Evolutionary conservation across 2,797 vertebrate genomes (phyloP).

Genomic region (Monodelphis domestica): DNA sequence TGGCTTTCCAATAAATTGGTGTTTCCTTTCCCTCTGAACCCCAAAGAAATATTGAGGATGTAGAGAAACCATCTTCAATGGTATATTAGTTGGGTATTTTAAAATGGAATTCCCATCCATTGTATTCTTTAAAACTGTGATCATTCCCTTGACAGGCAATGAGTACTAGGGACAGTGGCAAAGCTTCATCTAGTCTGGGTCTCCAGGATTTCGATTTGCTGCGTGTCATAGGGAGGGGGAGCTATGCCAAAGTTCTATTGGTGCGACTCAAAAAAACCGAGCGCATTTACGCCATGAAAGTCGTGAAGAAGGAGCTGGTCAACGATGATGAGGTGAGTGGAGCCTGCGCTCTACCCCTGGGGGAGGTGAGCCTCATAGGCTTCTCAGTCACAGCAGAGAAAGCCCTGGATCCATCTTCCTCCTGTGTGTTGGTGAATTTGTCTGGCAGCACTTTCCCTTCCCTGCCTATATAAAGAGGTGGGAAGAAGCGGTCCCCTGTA

Average conservation of each 20-base stretch:
- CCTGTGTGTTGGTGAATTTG: too few species aligned
- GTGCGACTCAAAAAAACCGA: conserved; percentile 98
- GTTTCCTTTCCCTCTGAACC: not conserved
- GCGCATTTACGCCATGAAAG: conserved; percentile 99
- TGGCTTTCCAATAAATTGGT: too few species aligned
- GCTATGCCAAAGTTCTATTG: conserved; percentile 97
- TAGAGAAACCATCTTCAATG: not conserved
- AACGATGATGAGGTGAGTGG: conserved; percentile 96
- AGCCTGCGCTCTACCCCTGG: not conserved
- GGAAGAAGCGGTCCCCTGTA: too few species aligned
- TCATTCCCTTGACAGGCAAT: conserved; percentile 87
- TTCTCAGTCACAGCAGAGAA: not conserved
- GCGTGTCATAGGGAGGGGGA: conserved; percentile 96
- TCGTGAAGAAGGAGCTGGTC: conserved; percentile 99
- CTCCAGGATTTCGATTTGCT: conserved; percentile 96
- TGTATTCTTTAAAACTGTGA: not conserved
- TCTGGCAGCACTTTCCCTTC: too few species aligned
- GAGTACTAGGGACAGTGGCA: conserved; percentile 93
- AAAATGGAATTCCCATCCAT: too few species aligned
- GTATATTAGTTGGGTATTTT: not conserved
- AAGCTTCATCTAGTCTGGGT: conserved; percentile 94
- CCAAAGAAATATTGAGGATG: not conserved
- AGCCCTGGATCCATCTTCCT: too few species aligned
- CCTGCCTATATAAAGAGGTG: too few species aligned
- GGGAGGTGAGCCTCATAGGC: not conserved